These are phyloP conservation scores for Isichthys henryi DNA, from an alignment of 2,113 vertebrate genomes.

Conservation along the genomic window DNA sequence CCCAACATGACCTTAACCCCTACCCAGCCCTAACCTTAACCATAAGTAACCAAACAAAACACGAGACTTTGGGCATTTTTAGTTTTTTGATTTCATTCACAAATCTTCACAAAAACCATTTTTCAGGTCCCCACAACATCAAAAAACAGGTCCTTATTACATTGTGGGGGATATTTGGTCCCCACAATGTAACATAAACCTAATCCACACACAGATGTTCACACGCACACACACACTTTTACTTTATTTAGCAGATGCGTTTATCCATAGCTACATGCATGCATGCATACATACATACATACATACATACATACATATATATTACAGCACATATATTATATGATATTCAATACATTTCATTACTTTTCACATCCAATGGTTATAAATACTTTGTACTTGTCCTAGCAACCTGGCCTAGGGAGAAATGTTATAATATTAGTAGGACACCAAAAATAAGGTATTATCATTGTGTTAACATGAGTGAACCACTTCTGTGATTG, in stretches of 20 bases:
- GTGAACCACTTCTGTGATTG: constrained; percentile 40
- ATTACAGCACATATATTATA: constrained; percentile 38
- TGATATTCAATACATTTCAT: constrained; percentile 40
- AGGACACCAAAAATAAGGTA: constrained; percentile 37
- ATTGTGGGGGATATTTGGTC: no score
- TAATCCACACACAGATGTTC: constrained; percentile 2
- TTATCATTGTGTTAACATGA: constrained; percentile 42
- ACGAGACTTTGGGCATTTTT: no score
- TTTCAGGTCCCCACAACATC: no score
- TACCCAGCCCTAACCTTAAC: no score
- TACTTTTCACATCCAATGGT: constrained; percentile 35
- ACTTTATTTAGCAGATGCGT: neutral
- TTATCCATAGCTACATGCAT: neutral
- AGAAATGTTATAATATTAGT: constrained; percentile 33
- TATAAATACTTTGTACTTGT: constrained; percentile 24
- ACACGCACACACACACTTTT: neutral
- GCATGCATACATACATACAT: neutral
- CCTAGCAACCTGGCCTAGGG: constrained; percentile 14
- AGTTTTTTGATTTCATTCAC: no score
- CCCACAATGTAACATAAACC: no score
- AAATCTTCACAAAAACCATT: no score
- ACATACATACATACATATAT: constrained; percentile 39
- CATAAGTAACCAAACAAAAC: no score
- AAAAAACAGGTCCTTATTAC: no score
- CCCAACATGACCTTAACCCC: no score